These are phyloP conservation scores for Gulo gulo DNA, from an alignment of 2,113 vertebrate species.

Conservation along the genomic window DNA sequence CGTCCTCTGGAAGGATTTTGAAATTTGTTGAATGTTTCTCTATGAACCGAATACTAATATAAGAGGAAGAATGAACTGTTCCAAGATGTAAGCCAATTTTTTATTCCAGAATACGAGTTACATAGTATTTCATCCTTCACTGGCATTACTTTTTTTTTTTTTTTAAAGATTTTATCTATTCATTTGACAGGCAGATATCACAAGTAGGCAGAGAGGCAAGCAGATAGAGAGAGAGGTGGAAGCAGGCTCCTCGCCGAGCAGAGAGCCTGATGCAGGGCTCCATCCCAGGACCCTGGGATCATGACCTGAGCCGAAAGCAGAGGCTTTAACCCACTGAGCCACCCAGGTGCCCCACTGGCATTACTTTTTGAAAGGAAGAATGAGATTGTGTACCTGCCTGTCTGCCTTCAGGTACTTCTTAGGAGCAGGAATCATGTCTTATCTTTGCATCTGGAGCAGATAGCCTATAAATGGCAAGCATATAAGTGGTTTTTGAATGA, in stretches of 20 bases:
- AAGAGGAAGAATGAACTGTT: not conserved
- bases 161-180: no score
- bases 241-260: no score
- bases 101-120: not conserved
- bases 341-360: not conserved
- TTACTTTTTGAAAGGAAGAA: not conserved
- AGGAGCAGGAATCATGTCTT: not conserved
- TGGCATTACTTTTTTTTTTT: not conserved
- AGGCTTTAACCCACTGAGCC: no score
- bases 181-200: no score
- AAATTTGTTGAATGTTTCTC: conserved; percentile 21
- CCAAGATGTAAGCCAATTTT: not conserved
- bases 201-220: no score
- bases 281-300: no score
- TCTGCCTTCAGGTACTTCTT: not conserved
- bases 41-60: not conserved
- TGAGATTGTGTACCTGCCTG: not conserved
- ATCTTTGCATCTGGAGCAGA: not conserved
- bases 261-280: no score
- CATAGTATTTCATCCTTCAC: not conserved
- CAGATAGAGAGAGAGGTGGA: no score
- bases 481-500: conserved; percentile 15
- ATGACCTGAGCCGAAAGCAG: no score
- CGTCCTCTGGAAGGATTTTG: not conserved
- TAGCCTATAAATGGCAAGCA: not conserved